phyloP scores from a whole-genome alignment of 2,113 vertebrate species.

The Uria aalge region DNA sequence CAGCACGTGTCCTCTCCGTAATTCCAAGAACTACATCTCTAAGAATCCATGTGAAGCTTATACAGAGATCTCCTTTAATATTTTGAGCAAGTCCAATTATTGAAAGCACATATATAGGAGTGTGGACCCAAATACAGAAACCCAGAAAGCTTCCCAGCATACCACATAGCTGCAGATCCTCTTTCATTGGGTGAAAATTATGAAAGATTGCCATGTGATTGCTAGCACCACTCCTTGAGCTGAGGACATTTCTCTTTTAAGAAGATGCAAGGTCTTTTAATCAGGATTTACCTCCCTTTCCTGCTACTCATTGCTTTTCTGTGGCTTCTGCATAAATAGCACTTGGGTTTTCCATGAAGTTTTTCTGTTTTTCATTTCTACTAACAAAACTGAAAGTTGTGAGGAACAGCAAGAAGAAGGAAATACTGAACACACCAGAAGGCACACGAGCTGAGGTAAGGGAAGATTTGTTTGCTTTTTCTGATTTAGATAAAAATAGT shows the following conservation, averaged over 20 bases:
- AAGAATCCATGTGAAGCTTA: not conserved
- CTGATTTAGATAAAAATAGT: not conserved
- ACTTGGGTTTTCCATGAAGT: not conserved
- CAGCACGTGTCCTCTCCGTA: rapidly evolving
- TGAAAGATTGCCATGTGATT: not conserved
- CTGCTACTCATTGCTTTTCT: not conserved
- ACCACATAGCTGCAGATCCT: not conserved
- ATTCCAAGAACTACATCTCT: not conserved
- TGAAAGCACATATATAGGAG: not conserved
- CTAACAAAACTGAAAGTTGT: not conserved
- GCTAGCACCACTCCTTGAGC: not conserved
- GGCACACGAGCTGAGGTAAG: not conserved
- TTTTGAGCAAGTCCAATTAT: not conserved
- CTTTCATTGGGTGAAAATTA: not conserved
- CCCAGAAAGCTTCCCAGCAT: not conserved
- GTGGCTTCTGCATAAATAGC: not conserved
- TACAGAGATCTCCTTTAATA: not conserved
- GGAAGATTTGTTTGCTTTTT: not conserved
- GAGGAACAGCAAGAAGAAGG: not conserved
- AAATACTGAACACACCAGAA: not conserved
- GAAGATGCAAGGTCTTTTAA: not conserved
- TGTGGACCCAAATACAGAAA: not conserved
- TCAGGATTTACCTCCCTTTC: not conserved
- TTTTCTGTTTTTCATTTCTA: not conserved
- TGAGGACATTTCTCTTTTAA: not conserved